Evolutionary conservation across 2,113 vertebrate genomes (phyloP).

Genomic region (Hydrochoerus hydrochaeris): DNA sequence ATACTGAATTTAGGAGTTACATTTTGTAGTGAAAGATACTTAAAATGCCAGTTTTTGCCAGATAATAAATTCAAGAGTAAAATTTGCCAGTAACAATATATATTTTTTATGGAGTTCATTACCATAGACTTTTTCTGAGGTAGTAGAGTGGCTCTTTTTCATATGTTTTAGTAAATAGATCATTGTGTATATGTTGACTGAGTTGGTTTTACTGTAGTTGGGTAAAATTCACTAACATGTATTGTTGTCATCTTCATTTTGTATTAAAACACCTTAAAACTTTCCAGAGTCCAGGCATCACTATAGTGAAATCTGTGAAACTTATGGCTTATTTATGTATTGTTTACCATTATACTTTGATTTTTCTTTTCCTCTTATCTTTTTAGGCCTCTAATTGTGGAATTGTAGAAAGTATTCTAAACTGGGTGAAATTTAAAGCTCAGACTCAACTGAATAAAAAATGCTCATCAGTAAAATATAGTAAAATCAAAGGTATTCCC

Average conservation of each 20-base stretch:
- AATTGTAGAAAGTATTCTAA: slow-evolving; percentile 98
- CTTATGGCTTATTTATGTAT: slow-evolving; percentile 15
- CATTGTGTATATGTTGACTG: neutral
- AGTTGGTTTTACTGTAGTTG: slow-evolving; percentile 47
- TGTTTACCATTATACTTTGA: slow-evolving; percentile 39
- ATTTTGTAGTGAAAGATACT: neutral
- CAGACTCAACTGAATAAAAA: slow-evolving; percentile 99
- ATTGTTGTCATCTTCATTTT: neutral
- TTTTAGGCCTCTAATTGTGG: slow-evolving; percentile 97
- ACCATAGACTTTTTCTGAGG: neutral
- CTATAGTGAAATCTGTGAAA: slow-evolving; percentile 3
- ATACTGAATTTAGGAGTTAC: slow-evolving; percentile 24
- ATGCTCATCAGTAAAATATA: slow-evolving; percentile 98
- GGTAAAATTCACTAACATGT: slow-evolving; percentile 40
- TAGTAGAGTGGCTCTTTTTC: neutral
- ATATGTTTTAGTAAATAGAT: neutral
- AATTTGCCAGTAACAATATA: neutral
- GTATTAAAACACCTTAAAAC: neutral
- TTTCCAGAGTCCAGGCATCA: neutral
- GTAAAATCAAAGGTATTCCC: slow-evolving; percentile 99
- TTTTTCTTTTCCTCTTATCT: neutral
- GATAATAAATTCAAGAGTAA: slow-evolving; percentile 12
- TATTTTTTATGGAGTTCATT: slow-evolving; percentile 8
- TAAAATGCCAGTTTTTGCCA: slow-evolving; percentile 1
- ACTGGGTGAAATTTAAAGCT: slow-evolving; percentile 99